phyloP scores from a whole-genome alignment of 2,888 invertebrate species.

The Ctena decussata region DNA sequence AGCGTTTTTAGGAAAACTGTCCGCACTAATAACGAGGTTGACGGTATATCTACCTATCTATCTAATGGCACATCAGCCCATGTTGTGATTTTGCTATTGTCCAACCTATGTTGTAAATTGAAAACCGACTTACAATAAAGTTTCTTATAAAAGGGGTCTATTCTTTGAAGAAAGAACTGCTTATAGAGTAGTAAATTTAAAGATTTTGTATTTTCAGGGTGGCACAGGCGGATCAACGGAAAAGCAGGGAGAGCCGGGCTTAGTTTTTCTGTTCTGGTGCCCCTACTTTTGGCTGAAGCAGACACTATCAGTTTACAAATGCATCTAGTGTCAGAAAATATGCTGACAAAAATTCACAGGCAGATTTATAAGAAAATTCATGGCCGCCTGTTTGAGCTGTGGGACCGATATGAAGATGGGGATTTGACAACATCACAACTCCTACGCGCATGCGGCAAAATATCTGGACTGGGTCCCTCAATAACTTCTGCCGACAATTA shows the following conservation, averaged over 20 bases:
- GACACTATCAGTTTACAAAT: constrained; percentile 13
- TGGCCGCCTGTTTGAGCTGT: constrained; percentile 19
- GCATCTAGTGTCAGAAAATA: constrained; percentile 16
- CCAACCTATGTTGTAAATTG: not conserved
- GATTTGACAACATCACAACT: constrained; percentile 10
- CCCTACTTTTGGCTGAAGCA: not conserved
- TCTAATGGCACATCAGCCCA: not conserved
- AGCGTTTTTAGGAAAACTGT: not conserved
- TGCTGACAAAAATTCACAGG: constrained; percentile 9
- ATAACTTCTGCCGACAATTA: not conserved
- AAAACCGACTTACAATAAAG: not conserved
- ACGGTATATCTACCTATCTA: not conserved
- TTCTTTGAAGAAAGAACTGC: not conserved
- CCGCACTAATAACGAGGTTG: not conserved
- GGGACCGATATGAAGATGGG: constrained; percentile 27
- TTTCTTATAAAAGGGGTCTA: no score
- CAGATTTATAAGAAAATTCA: constrained; percentile 10
- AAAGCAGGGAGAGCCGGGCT: not conserved
- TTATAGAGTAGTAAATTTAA: not conserved
- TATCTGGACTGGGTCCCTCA: not conserved
- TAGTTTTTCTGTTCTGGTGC: not conserved
- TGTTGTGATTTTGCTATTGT: not conserved
- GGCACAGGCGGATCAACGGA: not conserved
- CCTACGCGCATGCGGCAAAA: not conserved
- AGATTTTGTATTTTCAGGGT: constrained; percentile 1